Percentiles rank a stretch among this genome's conserved stretches.
Conservation (phyloP, 1,140 invertebrate genomes). For the Brachionus manjavacas region DNA sequence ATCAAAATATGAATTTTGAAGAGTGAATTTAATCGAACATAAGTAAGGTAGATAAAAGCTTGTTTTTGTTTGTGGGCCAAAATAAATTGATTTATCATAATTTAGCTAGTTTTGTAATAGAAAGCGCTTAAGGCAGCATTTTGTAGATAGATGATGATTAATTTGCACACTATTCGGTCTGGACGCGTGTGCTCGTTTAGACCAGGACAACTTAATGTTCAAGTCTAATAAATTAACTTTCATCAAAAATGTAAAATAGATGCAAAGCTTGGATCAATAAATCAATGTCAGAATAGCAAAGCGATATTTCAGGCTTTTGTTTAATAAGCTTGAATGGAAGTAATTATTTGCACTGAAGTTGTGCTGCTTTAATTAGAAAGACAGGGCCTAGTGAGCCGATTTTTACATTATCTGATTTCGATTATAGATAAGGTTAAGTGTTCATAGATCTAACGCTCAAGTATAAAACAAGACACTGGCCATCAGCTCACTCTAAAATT, state of each 20-base stretch:
- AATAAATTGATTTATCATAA: constrained; percentile 21
- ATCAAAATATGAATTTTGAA: background rate
- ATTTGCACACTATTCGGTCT: background rate
- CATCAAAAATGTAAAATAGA: constrained; percentile 21
- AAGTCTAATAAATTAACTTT: background rate
- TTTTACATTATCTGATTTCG: constrained; percentile 27
- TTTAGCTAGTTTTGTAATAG: background rate
- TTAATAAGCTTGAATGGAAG: background rate
- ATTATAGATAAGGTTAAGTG: constrained; percentile 27
- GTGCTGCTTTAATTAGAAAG: background rate
- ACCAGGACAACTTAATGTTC: background rate
- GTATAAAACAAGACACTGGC: background rate
- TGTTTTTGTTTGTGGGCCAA: background rate
- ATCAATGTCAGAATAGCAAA: constrained; percentile 29
- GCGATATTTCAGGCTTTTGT: background rate
- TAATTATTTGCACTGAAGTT: background rate
- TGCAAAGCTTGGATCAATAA: background rate
- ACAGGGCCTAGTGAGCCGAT: background rate
- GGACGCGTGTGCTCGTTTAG: background rate
- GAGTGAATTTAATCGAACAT: background rate
- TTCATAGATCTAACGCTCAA: background rate
- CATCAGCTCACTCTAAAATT: background rate
- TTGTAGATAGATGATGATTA: background rate
- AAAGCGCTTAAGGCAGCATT: background rate
- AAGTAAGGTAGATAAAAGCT: background rate